Evolutionary conservation across 2,888 invertebrate genomes (phyloP), one percentile per base, ranked within the genome.

Genomic region (Lasiommata megera): DNA sequence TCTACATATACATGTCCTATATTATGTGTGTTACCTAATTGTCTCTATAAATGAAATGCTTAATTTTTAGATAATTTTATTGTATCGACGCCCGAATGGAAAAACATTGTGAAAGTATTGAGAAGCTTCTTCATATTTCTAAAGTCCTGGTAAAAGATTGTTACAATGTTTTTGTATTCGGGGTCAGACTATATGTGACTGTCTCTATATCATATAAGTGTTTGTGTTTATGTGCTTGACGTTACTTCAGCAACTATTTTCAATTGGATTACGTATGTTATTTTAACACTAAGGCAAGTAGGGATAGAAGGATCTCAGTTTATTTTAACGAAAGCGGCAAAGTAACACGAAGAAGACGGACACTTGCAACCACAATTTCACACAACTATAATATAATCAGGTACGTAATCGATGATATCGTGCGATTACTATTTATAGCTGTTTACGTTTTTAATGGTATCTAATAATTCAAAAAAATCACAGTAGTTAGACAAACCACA

Each of bases 401-500:
- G 31, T 62, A 50, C 44, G 17, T 56, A 56, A 64, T 56, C 36
- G 61, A 60, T 52, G 60, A 60, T 51, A 43, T 55, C 57, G 58
- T 51, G 51, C 54, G 57, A 54, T 56, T 58, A 37, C 46, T 55
- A 50, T 40, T 54, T 60, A 62, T 59, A 63, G 65, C 51, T 57
- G 56, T 63, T 65, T 59, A 61, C 41, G 46, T 65, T 65, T 54
- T 46, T 62, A 46, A 46, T 46, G n/a, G n/a, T n/a, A n/a, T 9
- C 17, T 41, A 56, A 60, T 37, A 37, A 62, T 58, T 65, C 58
- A 48, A 61, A 53, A 61, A 62, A 56, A 50, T 67, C 71, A 71
- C 69, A 67, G 67, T 79, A 82, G 74, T 76, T 78, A 80, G 72
- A 69, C 66, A 65, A 68, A 75, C 73, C 79, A 79, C 79, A 77